Evolutionary conservation across 2,113 vertebrate genomes (phyloP).

Genomic region (Entosphenus tridentatus): DNA sequence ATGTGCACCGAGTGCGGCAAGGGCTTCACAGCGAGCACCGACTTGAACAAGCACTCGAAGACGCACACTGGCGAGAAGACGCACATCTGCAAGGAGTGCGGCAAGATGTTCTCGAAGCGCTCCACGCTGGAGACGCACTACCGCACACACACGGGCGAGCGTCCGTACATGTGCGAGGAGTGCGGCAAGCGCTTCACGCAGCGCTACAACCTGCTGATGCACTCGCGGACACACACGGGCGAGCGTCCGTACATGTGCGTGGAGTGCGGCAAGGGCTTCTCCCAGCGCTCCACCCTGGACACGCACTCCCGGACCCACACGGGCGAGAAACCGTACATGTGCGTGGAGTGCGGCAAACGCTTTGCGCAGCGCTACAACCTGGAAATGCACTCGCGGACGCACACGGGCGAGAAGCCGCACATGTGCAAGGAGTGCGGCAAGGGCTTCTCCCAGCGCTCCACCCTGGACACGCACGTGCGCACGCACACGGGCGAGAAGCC

Average conservation of each 20-base stretch:
- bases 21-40: background rate
- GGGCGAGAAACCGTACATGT: background rate
- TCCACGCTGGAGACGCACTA: background rate
- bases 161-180: slow-evolving; percentile 23
- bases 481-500: slow-evolving; percentile 21
- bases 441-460: slow-evolving; percentile 25
- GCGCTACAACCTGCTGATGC: background rate
- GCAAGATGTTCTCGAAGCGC: background rate
- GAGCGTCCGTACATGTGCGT: background rate
- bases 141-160: slow-evolving; percentile 20
- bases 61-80: slow-evolving; percentile 1
- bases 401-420: slow-evolving; percentile 20
- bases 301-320: slow-evolving; percentile 5
- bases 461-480: slow-evolving; percentile 22
- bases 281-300: background rate
- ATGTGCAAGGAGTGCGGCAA: slow-evolving; percentile 22
- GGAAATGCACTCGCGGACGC: slow-evolving; percentile 22
- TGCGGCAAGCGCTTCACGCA: slow-evolving; percentile 11
- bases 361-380: slow-evolving; percentile 20
- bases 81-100: background rate
- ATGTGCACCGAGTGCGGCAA: slow-evolving; percentile 1
- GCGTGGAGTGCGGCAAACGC: background rate
- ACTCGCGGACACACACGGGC: background rate
- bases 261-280: background rate
- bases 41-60: slow-evolving; percentile 1